Evolutionary conservation across 2,888 invertebrate genomes (phyloP).

Genomic region (Drosophila rellima): DNA sequence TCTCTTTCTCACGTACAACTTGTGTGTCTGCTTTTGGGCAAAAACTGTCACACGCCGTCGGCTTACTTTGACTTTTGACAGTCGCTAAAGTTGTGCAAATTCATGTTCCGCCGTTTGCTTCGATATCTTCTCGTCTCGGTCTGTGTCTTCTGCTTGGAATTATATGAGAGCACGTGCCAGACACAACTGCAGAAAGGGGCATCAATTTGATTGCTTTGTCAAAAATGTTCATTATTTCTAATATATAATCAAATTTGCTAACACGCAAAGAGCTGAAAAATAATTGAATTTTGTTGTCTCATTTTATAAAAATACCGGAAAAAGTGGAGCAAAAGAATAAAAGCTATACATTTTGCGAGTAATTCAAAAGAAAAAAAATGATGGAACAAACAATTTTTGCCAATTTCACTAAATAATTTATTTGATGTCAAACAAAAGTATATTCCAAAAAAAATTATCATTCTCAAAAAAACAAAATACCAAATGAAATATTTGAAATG

Average conservation of each 20-base stretch:
- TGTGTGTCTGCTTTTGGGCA: conserved; percentile 51
- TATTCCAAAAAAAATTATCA: not conserved
- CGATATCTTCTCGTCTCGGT: conserved; percentile 13
- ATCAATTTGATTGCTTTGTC: conserved; percentile 55
- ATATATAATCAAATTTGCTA: conserved; percentile 50
- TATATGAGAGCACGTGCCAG: conserved; percentile 70
- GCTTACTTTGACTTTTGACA: conserved; percentile 79
- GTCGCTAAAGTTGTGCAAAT: conserved; percentile 67
- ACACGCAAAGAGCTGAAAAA: conserved; percentile 4
- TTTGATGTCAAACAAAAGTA: not conserved
- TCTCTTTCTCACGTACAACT: conserved; percentile 46
- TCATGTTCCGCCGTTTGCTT: conserved; percentile 43
- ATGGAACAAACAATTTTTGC: not conserved
- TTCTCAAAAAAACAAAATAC: not conserved
- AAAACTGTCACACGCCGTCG: conserved; percentile 69
- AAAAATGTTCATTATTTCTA: conserved; percentile 54
- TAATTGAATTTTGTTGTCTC: conserved; percentile 21
- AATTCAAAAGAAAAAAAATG: not conserved
- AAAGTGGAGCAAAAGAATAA: not conserved
- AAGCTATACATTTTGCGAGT: not conserved
- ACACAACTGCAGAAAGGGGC: conserved; percentile 22
- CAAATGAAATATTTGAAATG: not conserved
- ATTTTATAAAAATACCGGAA: not conserved
- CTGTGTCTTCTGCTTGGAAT: conserved; percentile 18
- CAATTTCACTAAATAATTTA: not conserved